A percentile compares a stretch with the other conserved stretches of the same genome.
phyloP scores from a whole-genome alignment of 2,797 vertebrate species.

The Harpagifer antarcticus region DNA sequence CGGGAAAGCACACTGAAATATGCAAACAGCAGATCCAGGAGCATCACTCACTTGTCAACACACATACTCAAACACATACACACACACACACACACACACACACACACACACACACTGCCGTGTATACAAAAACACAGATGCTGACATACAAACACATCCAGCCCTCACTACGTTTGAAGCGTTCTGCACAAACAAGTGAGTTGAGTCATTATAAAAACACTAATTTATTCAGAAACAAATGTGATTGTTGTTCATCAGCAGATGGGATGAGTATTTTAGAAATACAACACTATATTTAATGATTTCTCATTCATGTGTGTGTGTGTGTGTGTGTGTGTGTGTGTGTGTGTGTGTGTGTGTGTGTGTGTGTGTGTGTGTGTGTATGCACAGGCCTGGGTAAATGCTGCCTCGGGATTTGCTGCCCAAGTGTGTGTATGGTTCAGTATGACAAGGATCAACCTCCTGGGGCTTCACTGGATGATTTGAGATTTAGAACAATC shows the following conservation, averaged over 20 bases:
- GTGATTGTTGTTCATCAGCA: conserved; percentile 2
- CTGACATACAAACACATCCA: conserved; percentile 17
- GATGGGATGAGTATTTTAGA: not conserved
- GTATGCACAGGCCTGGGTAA: conserved; percentile 1
- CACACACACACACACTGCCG: not conserved
- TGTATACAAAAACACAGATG: conserved; percentile 18
- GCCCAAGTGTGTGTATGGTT: conserved; percentile 9
- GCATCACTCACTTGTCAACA: conserved; percentile 41
- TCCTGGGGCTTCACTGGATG: conserved; percentile 33
- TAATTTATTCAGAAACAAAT: not conserved
- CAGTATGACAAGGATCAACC: conserved; percentile 23
- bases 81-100: not conserved
- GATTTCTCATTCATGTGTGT: not conserved
- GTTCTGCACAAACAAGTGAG: not conserved
- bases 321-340: conserved; percentile 7
- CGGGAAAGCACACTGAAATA: conserved; percentile 20
- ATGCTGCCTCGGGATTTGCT: conserved; percentile 43
- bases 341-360: too few relatives aligned
- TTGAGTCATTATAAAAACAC: not conserved
- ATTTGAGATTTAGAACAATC: conserved; percentile 42
- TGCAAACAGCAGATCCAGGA: conserved; percentile 24
- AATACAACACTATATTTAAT: not conserved
- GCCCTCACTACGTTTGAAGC: not conserved
- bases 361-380: conserved; percentile 8
- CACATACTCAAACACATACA: not conserved